A percentile compares a stretch with the other conserved stretches of the same genome.
Conservation (phyloP, 2,888 invertebrate species). For the Octodonta nipae region DNA sequence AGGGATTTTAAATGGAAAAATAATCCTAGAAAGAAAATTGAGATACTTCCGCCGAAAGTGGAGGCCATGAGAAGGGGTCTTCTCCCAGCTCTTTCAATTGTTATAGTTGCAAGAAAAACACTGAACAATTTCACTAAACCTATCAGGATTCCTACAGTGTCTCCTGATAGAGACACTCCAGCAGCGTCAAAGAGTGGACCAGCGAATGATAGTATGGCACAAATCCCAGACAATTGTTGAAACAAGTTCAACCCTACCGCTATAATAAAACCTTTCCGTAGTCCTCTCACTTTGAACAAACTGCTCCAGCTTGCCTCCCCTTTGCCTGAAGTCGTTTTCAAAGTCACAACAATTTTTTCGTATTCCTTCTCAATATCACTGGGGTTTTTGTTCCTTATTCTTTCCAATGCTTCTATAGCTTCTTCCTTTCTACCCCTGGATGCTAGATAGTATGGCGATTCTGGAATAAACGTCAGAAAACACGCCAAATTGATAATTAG, state of each 20-base stretch:
- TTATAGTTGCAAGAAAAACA: neutral
- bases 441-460: conserved; percentile 20
- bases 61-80: neutral
- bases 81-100: neutral
- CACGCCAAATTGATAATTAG: conserved; percentile 15
- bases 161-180: neutral
- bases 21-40: neutral
- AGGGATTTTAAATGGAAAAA: neutral
- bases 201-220: conserved; percentile 64
- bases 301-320: conserved; percentile 5
- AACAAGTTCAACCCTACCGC: conserved; percentile 25
- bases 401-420: conserved; percentile 42
- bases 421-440: conserved; percentile 40
- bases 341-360: neutral
- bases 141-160: neutral
- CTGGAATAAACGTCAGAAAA: conserved; percentile 17
- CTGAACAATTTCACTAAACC: neutral
- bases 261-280: conserved; percentile 29
- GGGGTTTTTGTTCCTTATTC: conserved; percentile 36
- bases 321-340: neutral
- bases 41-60: neutral
- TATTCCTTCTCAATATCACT: neutral
- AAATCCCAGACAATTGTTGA: conserved; percentile 46
- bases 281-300: neutral
- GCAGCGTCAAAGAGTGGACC: conserved; percentile 49